Evolutionary conservation across 2,888 invertebrate species (phyloP), one percentile per base, ranked within the genome.

Genomic region (Malachius bipustulatus): DNA sequence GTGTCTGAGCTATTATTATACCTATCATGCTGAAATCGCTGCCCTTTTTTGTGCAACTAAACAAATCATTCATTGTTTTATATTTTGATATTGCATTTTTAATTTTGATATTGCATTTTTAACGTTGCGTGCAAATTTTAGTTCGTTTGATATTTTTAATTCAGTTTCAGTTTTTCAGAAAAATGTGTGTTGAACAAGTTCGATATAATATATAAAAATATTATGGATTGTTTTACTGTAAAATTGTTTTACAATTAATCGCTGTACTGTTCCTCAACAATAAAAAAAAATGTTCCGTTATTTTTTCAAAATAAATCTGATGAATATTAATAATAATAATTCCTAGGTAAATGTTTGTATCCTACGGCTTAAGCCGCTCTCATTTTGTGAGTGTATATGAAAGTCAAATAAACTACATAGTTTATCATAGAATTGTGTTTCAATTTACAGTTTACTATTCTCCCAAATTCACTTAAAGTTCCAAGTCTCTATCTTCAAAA

Each of bases 381-480:
- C 64, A 63, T 60, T 62, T 63, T 63, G 64, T 64, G 64, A 64
- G 63, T 64, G 64, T 64, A 63, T 63, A 63, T 63, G 63, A 64
- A 64, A 63, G 64, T 64, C 63, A 64, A 64, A 64, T 64, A 64
- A 64, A 64, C 64, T 63, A 62, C 62, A 64, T 64, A 64, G 64
- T 64, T 64, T 64, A 64, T 64, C 63, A 64, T 64, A 64, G 50
- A 47, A 30, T 14, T 16, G 32, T 29, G 12, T 45, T 41, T 41
- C 36, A 6, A 4, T 34, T 34, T n/a, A n/a, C n/a, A n/a, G n/a
- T n/a, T n/a, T n/a, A n/a, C n/a, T n/a, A n/a, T n/a, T n/a, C n/a
- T n/a, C n/a, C n/a, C n/a, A n/a, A n/a, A n/a, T n/a, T n/a, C n/a
- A n/a, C n/a, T n/a, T n/a, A n/a, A n/a, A n/a, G n/a, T n/a, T n/a